These are phyloP conservation scores for Muraenolepis orangiensis DNA, from an alignment of 2,797 vertebrate genomes.

Conservation along the genomic window DNA sequence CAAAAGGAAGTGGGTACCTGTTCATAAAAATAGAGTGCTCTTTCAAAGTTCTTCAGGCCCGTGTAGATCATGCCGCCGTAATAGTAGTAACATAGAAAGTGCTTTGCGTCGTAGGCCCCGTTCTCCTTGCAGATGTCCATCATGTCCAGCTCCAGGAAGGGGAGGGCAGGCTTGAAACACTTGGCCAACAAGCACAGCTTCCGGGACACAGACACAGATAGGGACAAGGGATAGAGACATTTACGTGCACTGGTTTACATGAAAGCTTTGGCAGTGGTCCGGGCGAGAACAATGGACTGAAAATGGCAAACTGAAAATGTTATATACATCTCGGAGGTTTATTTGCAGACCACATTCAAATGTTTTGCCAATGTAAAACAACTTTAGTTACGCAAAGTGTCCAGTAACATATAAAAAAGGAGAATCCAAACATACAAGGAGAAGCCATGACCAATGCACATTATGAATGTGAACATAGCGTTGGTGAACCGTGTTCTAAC, in stretches of 20 bases:
- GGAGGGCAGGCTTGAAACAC: slow-evolving; percentile 97
- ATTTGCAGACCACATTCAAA: too few species aligned
- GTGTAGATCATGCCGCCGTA: slow-evolving; percentile 99
- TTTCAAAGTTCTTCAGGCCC: slow-evolving; percentile 97
- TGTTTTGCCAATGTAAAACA: too few species aligned
- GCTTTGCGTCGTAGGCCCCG: slow-evolving; percentile 96
- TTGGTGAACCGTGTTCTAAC: background rate
- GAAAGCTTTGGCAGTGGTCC: too few species aligned
- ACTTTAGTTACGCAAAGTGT: too few species aligned
- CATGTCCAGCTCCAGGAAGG: slow-evolving; percentile 98
- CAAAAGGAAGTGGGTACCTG: slow-evolving; percentile 77
- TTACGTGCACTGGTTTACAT: too few species aligned
- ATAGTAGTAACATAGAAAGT: slow-evolving; percentile 99
- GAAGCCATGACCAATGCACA: background rate
- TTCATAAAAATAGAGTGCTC: slow-evolving; percentile 99
- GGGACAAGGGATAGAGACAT: too few species aligned
- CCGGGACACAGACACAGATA: background rate
- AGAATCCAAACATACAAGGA: background rate
- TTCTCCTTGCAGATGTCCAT: slow-evolving; percentile 99
- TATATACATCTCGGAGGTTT: too few species aligned
- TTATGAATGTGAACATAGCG: background rate
- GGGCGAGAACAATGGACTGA: too few species aligned
- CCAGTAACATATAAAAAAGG: too few species aligned
- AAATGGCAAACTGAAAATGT: too few species aligned
- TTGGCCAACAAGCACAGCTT: slow-evolving; percentile 99